phyloP scores from a whole-genome alignment of 2,797 vertebrate genomes.

The Tapera naevia region DNA sequence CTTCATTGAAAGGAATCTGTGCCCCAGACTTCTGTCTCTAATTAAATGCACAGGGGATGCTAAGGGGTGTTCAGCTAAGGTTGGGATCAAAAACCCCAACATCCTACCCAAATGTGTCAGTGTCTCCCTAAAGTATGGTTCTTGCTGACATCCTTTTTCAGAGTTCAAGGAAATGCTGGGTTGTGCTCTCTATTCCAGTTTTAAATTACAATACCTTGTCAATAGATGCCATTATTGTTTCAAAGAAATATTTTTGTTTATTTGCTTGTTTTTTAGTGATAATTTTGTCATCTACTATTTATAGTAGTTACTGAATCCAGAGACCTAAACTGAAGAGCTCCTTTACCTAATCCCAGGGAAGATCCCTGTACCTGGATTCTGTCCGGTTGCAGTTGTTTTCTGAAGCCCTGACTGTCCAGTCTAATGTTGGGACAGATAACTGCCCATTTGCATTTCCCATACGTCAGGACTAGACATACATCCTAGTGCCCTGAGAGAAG shows the following conservation, averaged over 20 bases:
- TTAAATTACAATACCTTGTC: not conserved
- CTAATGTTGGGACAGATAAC: rapidly evolving
- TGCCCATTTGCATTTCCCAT: not conserved
- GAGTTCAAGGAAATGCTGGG: not conserved
- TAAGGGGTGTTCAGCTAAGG: not conserved
- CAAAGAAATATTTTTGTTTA: not conserved
- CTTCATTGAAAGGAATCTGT: not conserved
- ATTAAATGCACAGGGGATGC: not conserved
- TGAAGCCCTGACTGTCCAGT: not conserved
- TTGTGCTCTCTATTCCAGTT: not conserved
- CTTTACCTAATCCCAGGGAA: not conserved
- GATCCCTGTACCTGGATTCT: not conserved
- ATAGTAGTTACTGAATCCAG: not conserved
- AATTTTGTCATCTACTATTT: not conserved
- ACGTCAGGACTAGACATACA: not conserved
- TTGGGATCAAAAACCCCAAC: not conserved
- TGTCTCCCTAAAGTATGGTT: not conserved
- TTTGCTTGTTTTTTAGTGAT: not conserved
- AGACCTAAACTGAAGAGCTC: not conserved
- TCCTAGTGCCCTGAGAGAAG: not conserved
- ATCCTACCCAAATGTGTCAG: not conserved
- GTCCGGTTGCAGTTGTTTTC: not conserved
- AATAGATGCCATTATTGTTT: not conserved
- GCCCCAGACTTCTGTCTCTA: not conserved
- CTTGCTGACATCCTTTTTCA: not conserved